Base-by-base conservation (phyloP, 2,888 invertebrate species). In the Pristionchus exspectatus region DNA sequence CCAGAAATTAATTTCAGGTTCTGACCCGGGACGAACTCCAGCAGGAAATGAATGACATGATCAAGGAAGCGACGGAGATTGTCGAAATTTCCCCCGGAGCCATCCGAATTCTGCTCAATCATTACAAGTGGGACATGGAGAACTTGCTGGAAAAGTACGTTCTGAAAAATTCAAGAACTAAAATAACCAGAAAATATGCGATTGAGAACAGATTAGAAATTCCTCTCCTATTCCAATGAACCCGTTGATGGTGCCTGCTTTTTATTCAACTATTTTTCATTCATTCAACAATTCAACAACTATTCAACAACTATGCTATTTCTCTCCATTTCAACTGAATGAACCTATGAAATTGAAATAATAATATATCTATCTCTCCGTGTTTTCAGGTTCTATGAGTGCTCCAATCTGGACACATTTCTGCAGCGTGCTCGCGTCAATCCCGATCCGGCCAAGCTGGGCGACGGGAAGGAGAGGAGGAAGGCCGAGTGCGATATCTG, bases 51-150 rank as follows among this genome's bases (percentile, higher is more conserved):
- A 72, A 69, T 18, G 72, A 87, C 1, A 33, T 87, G n/a, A 87
- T 87, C 44, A 24, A 21, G 7, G 72, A 72, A 27, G 87, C 69
- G 0, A 33, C 72, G 0, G 66, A 69, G n/a, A 87, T 87, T 14
- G 90, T 93, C 1, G 90, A 91, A 33, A 91, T 92, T 16, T 89
- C 91, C 56, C 56, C 83, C 18, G 92, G 92, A 84, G 95, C 97
- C 89, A 98, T 97, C 92, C 97, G 99, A 94, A 98, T 99, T 96
- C 96, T 99, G 94, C 96, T 99, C 94, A 98, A 98, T 96, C 98
- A 99, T 96, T 99, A 98, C 95, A 97, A 98, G 96, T 99, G 99
- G 99, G 99, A 99, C 96, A 98, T 98, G 96, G 99, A 99, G 96
- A 98, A 98, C 96, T 96, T 99, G 92, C 97, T 99, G 97, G 99